Conservation (phyloP, 1,140 invertebrate genomes). For the Heliconius himera region DNA sequence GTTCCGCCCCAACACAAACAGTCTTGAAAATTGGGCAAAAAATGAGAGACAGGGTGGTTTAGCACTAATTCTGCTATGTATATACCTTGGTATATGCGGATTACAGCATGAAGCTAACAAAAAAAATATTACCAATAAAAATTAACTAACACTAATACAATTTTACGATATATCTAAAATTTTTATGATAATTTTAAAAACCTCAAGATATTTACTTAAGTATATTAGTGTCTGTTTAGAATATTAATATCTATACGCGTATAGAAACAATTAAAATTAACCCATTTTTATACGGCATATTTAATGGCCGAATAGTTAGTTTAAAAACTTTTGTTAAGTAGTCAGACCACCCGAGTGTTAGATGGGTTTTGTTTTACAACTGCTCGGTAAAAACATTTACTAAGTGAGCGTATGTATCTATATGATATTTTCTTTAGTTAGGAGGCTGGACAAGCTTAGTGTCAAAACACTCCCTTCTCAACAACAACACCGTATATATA, state of each 20-base stretch:
- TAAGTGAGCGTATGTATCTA: no score
- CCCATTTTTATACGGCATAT: conserved; percentile 1
- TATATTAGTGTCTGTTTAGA: conserved; percentile 5
- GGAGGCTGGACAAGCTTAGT: no score
- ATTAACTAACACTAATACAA: not conserved
- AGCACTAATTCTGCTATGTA: no score
- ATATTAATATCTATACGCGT: not conserved
- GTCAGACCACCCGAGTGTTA: not conserved
- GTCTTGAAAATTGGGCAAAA: no score
- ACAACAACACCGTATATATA: no score
- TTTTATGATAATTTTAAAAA: not conserved
- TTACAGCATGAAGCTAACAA: no score
- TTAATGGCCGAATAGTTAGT: conserved; percentile 7
- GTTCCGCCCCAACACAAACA: no score
- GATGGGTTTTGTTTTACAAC: not conserved
- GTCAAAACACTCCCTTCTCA: no score
- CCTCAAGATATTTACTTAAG: not conserved
- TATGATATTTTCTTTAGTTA: no score
- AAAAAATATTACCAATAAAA: not conserved
- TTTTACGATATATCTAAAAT: not conserved
- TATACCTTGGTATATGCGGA: no score
- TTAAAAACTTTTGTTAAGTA: conserved; percentile 1
- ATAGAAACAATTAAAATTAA: conserved; percentile 21
- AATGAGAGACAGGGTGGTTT: no score
- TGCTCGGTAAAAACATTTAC: no score